Evolutionary conservation across 1,140 invertebrate species (phyloP), one percentile per base, ranked within the genome.

Genomic region (Drosophila bocqueti): DNA sequence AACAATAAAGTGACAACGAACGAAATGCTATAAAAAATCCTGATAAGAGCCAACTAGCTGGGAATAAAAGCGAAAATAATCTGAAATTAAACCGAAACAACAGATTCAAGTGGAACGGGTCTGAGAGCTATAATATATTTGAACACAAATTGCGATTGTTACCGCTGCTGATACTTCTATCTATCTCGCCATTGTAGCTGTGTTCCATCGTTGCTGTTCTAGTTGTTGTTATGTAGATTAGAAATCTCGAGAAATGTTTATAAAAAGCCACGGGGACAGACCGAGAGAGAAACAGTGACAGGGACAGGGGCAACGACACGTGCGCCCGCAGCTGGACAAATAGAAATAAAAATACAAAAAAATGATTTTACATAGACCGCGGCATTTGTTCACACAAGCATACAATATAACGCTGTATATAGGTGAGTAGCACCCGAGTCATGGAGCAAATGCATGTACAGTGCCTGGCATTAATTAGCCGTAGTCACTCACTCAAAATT

Each of bases 181-280:
- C 55, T 73, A 60, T 60, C 31, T 73, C 9, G 45, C 24, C 34
- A 29, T 57, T 45, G 52, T 36, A 43, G 34, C 29, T 34, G 10
- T 26, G 8, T 50, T 50, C 26, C 49, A 50, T n/a, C 26, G 49
- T n/a, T 57, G 26, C 21, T 40, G 11, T 6, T 50, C 10, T 45
- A 11, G 11, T 58, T 74, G 49, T 49, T 77, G 63, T 77, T 77
- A 77, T 77, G 75, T 69, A 77, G 75, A 77, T 77, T 77, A 77
- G 57, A 81, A 81, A 81, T 81, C 78, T 68, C 60, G 59, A 64
- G 78, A 81, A 85, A 73, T 72, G 64, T 81, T 81, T 76, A 62
- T 76, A 57, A 42, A 60, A 79, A 65, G 50, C 38, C 42, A n/a
- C 21, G 24, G 36, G 24, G 54, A 16, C 16, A 18, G 29, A 73